Percentiles rank a stretch among this genome's conserved stretches.
Conservation (phyloP, 2,888 invertebrate genomes). For the Nymphalis c-album region DNA sequence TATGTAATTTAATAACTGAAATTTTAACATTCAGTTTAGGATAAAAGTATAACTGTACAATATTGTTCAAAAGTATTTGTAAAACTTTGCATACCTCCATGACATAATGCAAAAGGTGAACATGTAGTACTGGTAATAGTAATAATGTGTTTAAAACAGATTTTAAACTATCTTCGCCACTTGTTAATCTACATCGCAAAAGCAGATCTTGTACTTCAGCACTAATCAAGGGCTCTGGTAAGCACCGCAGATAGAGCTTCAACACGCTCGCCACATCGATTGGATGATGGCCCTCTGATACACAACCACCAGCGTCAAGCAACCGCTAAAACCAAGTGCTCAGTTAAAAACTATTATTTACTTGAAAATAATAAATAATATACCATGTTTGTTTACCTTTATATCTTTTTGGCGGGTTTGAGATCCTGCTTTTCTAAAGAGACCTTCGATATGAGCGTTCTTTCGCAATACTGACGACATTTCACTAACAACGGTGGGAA, state of each 20-base stretch:
- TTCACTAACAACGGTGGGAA: conserved; percentile 87
- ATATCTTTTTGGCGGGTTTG: conserved; percentile 91
- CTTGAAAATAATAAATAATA: neutral
- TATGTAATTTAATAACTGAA: conserved; percentile 86
- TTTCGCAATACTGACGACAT: conserved; percentile 85
- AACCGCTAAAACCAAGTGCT: conserved; percentile 73
- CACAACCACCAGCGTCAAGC: conserved; percentile 86
- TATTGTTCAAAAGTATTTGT: neutral
- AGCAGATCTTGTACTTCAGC: conserved; percentile 90
- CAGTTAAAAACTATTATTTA: neutral
- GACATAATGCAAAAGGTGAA: conserved; percentile 90
- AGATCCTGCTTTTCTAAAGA: conserved; percentile 94
- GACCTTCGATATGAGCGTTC: conserved; percentile 88
- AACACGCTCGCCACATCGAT: conserved; percentile 93
- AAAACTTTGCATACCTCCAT: conserved; percentile 83
- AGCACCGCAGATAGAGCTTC: conserved; percentile 91
- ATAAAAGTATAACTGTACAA: too few relatives aligned
- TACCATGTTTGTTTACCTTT: conserved; percentile 73
- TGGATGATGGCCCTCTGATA: conserved; percentile 87
- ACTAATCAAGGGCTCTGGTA: conserved; percentile 91
- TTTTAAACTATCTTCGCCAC: conserved; percentile 81
- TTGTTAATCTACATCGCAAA: conserved; percentile 83
- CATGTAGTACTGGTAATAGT: conserved; percentile 87
- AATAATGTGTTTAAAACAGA: conserved; percentile 86
- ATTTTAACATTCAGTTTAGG: conserved; percentile 16